Evolutionary conservation across 2,888 invertebrate genomes (phyloP).

Genomic region (Dryococelus australis): DNA sequence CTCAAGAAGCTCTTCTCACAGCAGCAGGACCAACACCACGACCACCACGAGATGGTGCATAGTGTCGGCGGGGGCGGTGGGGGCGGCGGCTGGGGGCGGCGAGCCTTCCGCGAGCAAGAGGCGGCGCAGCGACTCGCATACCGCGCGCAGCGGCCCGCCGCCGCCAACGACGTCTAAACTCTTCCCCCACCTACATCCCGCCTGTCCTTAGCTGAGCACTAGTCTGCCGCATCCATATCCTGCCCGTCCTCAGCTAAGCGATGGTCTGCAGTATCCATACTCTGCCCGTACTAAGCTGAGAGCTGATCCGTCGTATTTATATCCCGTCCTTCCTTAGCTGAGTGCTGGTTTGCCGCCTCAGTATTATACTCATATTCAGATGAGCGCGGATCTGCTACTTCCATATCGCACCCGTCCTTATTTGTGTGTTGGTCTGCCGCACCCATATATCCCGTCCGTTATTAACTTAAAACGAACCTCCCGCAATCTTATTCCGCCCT

Average conservation of each 20-base stretch:
- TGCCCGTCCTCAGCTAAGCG: not conserved
- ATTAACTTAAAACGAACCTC: not conserved
- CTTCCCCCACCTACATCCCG: not conserved
- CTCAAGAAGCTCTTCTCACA: slow-evolving; percentile 80
- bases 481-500: not conserved
- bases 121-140: slow-evolving; percentile 74
- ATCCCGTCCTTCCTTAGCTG: not conserved
- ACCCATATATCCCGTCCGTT: not conserved
- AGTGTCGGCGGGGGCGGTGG: slow-evolving; percentile 62
- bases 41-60: slow-evolving; percentile 57
- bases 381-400: not conserved
- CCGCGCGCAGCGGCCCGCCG: slow-evolving; percentile 62
- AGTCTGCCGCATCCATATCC: not conserved
- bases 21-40: slow-evolving; percentile 64
- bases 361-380: not conserved
- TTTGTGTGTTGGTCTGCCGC: not conserved
- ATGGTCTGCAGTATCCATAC: not conserved
- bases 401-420: not conserved
- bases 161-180: not conserved
- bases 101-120: slow-evolving; percentile 53
- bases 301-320: not conserved
- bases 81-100: slow-evolving; percentile 75
- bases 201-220: not conserved
- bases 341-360: not conserved
- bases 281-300: not conserved